Evolutionary conservation across 2,888 invertebrate genomes (phyloP), one percentile per base, ranked within the genome.

Genomic region (Mechanitis messenoides): DNA sequence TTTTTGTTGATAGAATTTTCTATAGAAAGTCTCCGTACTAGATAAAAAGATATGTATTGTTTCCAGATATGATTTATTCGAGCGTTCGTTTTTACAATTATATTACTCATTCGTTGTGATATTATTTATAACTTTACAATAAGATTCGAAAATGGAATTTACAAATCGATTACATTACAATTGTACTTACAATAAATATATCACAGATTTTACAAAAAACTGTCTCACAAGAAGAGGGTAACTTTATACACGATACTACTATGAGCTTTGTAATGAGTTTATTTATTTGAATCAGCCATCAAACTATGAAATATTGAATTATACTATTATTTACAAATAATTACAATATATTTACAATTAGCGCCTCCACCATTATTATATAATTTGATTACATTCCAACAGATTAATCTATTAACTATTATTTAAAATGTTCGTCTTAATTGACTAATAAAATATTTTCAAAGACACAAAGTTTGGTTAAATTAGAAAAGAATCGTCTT

Each of bases 161-260:
- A 81, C 78, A 81, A 70, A 70, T 72, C 66, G 66, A 73, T 76
- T 79, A 83, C 68, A 78, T 78, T 87, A 87, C 85, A 88, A 78
- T 66, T 69, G 73, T 80, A 81, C 87, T 90, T 89, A 89, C 80
- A 85, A 86, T 89, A 90, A 87, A 89, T 90, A 89, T 90, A 90
- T 90, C 90, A 90, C 90, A 90, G 90, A 89, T 86, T 85, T 83
- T 87, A 90, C 87, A 88, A 85, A 83, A 81, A 76, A 65, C 68
- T 80, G 77, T 77, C 73, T 76, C 72, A 78, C 70, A 67, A 72
- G 68, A 64, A 58, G 38, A 47, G 60, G 59, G 42, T 55, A 55
- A 55, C 38, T 74, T 69, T 71, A 69, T 71, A 75, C 71, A 73
- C 60, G 20, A 20, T 20, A 62, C 64, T 53, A 67, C 71, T 67